Conservation (phyloP, 2,113 vertebrate genomes). For the Synodontis membranacea region DNA sequence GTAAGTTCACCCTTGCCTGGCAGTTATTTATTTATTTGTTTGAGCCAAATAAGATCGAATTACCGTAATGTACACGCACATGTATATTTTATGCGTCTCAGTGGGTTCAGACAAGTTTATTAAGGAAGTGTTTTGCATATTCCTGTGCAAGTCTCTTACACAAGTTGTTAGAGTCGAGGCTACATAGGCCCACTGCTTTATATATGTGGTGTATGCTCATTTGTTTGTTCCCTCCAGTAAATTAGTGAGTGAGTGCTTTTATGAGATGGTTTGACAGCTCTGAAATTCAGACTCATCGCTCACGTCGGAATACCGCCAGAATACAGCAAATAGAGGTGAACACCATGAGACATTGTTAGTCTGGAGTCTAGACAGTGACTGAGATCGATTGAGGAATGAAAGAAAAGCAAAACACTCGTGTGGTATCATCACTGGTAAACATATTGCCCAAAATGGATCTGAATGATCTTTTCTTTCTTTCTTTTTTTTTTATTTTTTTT, state of each 20-base stretch:
- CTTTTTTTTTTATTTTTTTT: background rate
- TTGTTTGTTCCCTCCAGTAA: slow-evolving; percentile 28
- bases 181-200: background rate
- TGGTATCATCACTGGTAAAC: background rate
- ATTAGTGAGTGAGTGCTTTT: slow-evolving; percentile 18
- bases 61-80: background rate
- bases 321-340: slow-evolving; percentile 25
- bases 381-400: background rate
- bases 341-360: slow-evolving; percentile 9
- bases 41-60: background rate
- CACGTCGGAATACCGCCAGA: slow-evolving; percentile 16
- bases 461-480: too few species aligned
- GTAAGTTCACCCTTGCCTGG: background rate
- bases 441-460: background rate
- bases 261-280: slow-evolving; percentile 34
- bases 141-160: background rate
- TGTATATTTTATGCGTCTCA: background rate
- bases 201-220: background rate
- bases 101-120: background rate
- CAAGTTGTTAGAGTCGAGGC: background rate
- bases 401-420: background rate
- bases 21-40: background rate
- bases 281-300: slow-evolving; percentile 43
- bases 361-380: background rate
- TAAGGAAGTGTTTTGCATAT: background rate